Base-by-base conservation (phyloP, 92 coral and sea anemone genomes). In the Epizoanthus rinbou region DNA sequence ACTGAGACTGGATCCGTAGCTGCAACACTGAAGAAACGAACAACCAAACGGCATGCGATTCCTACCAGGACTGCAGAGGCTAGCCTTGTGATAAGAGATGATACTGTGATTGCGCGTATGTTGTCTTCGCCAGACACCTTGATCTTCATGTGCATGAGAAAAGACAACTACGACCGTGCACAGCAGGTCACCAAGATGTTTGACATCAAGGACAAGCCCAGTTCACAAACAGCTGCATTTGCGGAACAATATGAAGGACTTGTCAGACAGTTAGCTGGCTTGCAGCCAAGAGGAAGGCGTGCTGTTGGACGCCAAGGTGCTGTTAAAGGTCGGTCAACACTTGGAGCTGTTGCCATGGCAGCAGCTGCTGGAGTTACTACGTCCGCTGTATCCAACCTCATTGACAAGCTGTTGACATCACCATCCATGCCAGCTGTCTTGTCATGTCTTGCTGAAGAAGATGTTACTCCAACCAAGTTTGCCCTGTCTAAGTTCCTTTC, bases 331-430 rank as follows among this genome's bases (percentile, higher is more conserved):
- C 86, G 84, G 35, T 88, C 92, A 19, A 89, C 74, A 0, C 83
- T 97, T 64, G 98, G 98, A n/a, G 94, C 95, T 54, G 92, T 97
- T 87, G 99, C 99, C 74, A 90, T 93, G 91, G 99, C 98, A 84
- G 99, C 99, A 23, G 99, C 99, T 41, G 95, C 97, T 18, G 99
- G 99, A 43, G 91, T 91, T 47, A 85, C 93, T 31, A 84, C 92
- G 3, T 82, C 94, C 9, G 80, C 90, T 39, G 86, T 85, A 41
- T 84, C 99, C 16, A 86, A 85, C 79, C 62, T 90, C 14, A 87
- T 92, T 65, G 99, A 97, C 59, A 93, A 94, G 80, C 86, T 97
- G 63, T 64, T 97, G 66, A 64, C 98, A 71, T 85, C 88, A 9
- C 90, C 98, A 8, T 85, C 87, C 41, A 68, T 92, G 31, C 76